These are phyloP conservation scores for Hemiscyllium ocellatum DNA, from an alignment of 2,113 vertebrate genomes.

Conservation along the genomic window DNA sequence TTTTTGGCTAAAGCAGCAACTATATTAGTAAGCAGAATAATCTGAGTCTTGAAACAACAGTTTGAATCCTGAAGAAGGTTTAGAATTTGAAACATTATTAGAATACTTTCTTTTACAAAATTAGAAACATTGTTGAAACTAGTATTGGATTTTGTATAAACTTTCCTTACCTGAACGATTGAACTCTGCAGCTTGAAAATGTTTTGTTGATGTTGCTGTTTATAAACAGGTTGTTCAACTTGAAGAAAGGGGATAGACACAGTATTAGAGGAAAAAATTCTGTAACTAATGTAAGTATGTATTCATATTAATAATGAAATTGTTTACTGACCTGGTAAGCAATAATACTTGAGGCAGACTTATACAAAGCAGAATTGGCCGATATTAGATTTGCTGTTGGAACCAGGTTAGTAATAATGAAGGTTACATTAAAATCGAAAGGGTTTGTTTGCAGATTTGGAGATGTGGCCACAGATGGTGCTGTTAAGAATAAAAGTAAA, in stretches of 20 bases:
- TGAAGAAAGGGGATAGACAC: not conserved
- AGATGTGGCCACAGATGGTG: not conserved
- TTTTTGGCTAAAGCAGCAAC: too few relatives aligned
- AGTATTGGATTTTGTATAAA: not conserved
- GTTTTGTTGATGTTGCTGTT: not conserved
- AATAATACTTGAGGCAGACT: not conserved
- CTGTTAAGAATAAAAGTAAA: not conserved
- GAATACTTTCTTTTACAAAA: not conserved
- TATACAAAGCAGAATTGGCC: not conserved
- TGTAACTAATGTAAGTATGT: not conserved
- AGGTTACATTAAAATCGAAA: conserved; percentile 27
- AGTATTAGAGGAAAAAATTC: not conserved
- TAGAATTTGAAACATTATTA: not conserved
- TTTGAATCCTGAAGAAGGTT: not conserved
- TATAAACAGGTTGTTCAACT: not conserved
- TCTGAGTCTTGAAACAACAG: too few relatives aligned
- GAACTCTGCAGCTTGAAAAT: not conserved
- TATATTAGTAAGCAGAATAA: too few relatives aligned
- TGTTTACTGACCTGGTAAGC: not conserved
- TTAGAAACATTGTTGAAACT: not conserved
- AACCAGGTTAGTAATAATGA: not conserved
- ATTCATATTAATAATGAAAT: not conserved
- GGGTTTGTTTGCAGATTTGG: not conserved
- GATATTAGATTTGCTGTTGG: not conserved
- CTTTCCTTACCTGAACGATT: not conserved